Conservation (phyloP, 2,797 vertebrate species). For the Helarctos malayanus region DNA sequence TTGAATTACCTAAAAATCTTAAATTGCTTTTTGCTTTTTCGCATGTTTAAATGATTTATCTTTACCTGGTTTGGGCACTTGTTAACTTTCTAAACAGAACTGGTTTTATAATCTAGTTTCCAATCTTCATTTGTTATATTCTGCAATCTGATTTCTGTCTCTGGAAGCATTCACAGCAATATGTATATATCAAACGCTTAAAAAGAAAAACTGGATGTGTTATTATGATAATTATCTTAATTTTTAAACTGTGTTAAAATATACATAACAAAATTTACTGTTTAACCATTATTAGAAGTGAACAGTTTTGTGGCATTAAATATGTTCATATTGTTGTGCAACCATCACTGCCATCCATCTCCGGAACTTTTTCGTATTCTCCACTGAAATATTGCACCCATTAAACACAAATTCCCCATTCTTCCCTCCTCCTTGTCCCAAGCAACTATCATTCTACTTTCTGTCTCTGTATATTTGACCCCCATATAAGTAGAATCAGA, state of each 20-base stretch:
- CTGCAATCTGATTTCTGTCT: conserved; percentile 52
- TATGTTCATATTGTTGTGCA: background rate
- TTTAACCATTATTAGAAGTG: background rate
- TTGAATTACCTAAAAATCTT: background rate
- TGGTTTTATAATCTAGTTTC: conserved; percentile 47
- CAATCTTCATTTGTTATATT: conserved; percentile 68
- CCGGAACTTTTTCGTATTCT: background rate
- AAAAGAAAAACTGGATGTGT: background rate
- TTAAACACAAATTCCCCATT: background rate
- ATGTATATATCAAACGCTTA: background rate
- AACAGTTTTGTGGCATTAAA: background rate
- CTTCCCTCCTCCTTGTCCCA: background rate
- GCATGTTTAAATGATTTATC: conserved; percentile 49
- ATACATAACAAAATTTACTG: background rate
- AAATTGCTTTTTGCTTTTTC: conserved; percentile 41
- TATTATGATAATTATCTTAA: background rate
- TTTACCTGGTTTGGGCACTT: conserved; percentile 67
- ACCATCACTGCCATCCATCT: background rate
- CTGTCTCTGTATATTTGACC: background rate
- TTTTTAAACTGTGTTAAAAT: background rate
- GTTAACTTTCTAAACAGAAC: conserved; percentile 76
- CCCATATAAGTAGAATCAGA: background rate
- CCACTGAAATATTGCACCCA: background rate
- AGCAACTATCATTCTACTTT: background rate
- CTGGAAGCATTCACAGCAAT: conserved; percentile 61